Base-by-base conservation (phyloP, 2,888 invertebrate genomes). In the Lycaena phlaeas region DNA sequence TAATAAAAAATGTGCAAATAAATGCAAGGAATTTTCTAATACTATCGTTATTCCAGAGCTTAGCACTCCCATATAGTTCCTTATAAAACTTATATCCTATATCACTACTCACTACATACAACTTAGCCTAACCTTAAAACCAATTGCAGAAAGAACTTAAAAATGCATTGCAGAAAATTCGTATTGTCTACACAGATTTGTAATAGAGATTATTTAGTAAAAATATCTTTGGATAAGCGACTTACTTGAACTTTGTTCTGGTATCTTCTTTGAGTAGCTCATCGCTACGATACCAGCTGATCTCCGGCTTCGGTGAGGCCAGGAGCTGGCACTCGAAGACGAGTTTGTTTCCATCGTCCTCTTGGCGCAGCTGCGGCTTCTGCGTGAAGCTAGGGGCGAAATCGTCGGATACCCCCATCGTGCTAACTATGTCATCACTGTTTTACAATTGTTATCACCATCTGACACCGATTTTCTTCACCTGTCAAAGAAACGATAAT, bases 371-470 rank as follows among this genome's bases (percentile, higher is more conserved):
- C 81, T 95, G 95, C 54, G 97, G 97, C 91, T 97, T 97, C 87
- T 97, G 96, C 58, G 96, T 95, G 88, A 98, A 97, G 89, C 96
- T 97, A 81, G 97, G 97, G 86, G 97, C 96, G 87, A 96, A 93
- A 86, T 96, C 96, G 85, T 96, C 96, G 73, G 92, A 89, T 85
- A 92, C 91, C 88, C 93, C 93, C 92, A 93, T 93, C 34, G 53
- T 57, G 64, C 71, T 81, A 82, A 54, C 65, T 73, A 64, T 67
- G 65, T 62, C 82, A 82, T 82, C 65, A 77, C 81, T 58, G 77
- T 61, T 62, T 61, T 64, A 58, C 52, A 61, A 37, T 41, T 43
- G 41, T 49, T 48, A 51, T 54, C 54, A 53, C 49, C 14, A 18
- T 48, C n/a, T n/a, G n/a, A 45, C 49, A 44, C 42, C 45, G 45